Evolutionary conservation across 2,888 invertebrate species (phyloP).

Genomic region (Exocentrus adspersus): DNA sequence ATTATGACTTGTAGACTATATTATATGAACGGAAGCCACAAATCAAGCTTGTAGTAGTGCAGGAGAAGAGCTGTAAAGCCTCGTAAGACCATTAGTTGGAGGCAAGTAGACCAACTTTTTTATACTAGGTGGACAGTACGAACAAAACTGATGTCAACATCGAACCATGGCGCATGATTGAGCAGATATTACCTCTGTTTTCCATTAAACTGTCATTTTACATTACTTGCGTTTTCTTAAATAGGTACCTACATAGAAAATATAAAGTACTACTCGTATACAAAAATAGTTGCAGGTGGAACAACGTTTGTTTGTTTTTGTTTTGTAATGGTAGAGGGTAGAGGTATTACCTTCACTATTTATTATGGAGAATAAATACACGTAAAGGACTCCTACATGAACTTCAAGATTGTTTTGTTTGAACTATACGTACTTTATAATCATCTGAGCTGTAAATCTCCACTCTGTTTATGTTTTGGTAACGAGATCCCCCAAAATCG

Average conservation of each 20-base stretch:
- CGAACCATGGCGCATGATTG: background rate
- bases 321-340: too few relatives aligned
- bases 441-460: too few relatives aligned
- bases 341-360: too few relatives aligned
- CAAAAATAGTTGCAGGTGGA: background rate
- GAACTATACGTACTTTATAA: too few relatives aligned
- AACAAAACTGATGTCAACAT: background rate
- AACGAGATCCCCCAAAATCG: too few relatives aligned
- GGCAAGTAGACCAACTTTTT: constrained; percentile 46
- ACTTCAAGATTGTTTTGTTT: too few relatives aligned
- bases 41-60: constrained; percentile 45
- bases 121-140: constrained; percentile 12
- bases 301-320: too few relatives aligned
- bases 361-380: too few relatives aligned
- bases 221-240: background rate
- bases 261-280: background rate
- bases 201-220: background rate
- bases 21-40: constrained; percentile 48
- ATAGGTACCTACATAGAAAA: background rate
- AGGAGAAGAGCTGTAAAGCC: constrained; percentile 39
- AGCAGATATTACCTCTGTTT: background rate
- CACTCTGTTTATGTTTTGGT: too few relatives aligned
- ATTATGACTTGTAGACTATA: constrained; percentile 40
- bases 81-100: constrained; percentile 60
- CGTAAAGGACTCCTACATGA: too few relatives aligned